phyloP scores from a whole-genome alignment of 2,113 vertebrate genomes.

The Formicarius rufipectus region DNA sequence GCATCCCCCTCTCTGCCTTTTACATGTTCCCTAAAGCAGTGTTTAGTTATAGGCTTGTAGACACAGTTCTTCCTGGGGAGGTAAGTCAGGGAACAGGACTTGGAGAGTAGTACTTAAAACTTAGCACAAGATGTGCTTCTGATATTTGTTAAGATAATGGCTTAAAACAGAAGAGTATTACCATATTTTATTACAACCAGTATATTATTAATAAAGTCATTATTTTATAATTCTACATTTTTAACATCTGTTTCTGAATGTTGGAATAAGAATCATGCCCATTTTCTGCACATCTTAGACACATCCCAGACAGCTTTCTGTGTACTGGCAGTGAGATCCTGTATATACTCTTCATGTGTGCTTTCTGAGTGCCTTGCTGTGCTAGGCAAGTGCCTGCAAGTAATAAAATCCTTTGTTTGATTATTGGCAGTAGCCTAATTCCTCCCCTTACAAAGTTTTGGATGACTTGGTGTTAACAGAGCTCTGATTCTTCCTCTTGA shows the following conservation, averaged over 20 bases:
- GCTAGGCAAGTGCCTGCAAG: background rate
- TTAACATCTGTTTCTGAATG: background rate
- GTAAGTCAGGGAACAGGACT: background rate
- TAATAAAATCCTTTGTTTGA: background rate
- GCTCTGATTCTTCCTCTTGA: conserved; percentile 72
- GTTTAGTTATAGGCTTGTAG: background rate
- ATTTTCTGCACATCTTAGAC: background rate
- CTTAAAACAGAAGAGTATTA: background rate
- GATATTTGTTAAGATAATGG: background rate
- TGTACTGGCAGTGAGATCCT: background rate
- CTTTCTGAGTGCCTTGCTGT: background rate
- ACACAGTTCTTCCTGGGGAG: background rate
- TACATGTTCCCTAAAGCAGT: background rate
- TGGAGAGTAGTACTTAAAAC: background rate
- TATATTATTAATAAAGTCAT: conserved; percentile 2
- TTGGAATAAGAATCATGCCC: background rate
- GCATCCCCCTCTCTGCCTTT: background rate
- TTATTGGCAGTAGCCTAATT: background rate
- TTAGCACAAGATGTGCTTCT: background rate
- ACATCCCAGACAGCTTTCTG: background rate
- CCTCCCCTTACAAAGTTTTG: background rate
- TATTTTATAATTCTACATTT: background rate
- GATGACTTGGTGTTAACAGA: background rate
- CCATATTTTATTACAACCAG: background rate
- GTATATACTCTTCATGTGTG: background rate